phyloP scores from a whole-genome alignment of 2,888 invertebrate species.

The Lymantria dispar region DNA sequence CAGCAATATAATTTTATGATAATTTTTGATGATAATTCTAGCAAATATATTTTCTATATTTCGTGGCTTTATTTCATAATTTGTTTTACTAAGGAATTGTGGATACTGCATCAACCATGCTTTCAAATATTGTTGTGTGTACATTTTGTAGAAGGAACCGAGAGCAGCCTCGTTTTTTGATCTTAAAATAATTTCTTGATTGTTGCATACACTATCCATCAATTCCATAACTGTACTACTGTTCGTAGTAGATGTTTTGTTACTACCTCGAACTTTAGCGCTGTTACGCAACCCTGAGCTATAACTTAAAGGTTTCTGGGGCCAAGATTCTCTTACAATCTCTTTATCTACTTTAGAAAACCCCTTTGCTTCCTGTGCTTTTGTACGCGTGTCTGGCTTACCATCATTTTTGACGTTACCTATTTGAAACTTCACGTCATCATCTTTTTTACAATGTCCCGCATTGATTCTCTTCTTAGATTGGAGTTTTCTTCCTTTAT shows the following conservation, averaged over 20 bases:
- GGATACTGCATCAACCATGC: slow-evolving; percentile 65
- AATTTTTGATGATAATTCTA: slow-evolving; percentile 21
- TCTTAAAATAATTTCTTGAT: slow-evolving; percentile 44
- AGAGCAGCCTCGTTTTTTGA: slow-evolving; percentile 55
- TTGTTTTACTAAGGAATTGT: background rate
- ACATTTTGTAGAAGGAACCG: slow-evolving; percentile 38
- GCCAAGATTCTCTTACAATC: slow-evolving; percentile 50
- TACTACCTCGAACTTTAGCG: slow-evolving; percentile 63
- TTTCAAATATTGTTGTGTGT: slow-evolving; percentile 50
- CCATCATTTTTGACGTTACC: slow-evolving; percentile 16
- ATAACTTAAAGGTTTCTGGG: slow-evolving; percentile 48
- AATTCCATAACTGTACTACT: slow-evolving; percentile 63
- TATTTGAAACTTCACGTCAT: slow-evolving; percentile 54
- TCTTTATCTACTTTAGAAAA: slow-evolving; percentile 36
- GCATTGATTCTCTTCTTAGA: slow-evolving; percentile 55
- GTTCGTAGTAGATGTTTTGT: slow-evolving; percentile 55
- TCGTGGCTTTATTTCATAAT: background rate
- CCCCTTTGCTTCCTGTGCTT: background rate
- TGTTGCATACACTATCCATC: slow-evolving; percentile 56
- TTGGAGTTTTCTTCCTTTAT: slow-evolving; percentile 25
- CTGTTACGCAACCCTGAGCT: slow-evolving; percentile 47
- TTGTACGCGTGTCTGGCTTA: background rate
- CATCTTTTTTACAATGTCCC: slow-evolving; percentile 61
- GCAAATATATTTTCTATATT: background rate
- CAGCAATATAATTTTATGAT: no score